Base-by-base conservation (phyloP, 1,140 invertebrate species). In the Archegozetes longisetosus region DNA sequence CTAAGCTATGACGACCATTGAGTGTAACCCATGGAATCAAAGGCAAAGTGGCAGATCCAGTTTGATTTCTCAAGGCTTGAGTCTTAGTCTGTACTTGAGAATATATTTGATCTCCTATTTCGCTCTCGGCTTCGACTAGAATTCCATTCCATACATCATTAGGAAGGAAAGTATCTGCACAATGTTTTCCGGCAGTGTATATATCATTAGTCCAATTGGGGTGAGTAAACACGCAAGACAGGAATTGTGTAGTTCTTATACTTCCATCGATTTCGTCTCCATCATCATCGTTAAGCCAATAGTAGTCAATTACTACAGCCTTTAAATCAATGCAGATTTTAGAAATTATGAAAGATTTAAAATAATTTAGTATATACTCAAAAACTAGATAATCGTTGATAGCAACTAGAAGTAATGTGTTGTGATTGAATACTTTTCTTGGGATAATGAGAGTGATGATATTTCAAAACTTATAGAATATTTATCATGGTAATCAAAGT, bases 11-110 rank as follows among this genome's bases (percentile, higher is more conserved):
- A 17, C 47, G 17, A 49, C 46, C 24, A 27, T 61, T 51, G 6
- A 61, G 26, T 58, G 52, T 61, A 46, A 61, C 57, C 28, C 46
- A 61, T 2, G 59, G 59, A 55, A 55, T 60, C 29, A 14, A 17
- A 23, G 12, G 22, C n/a, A 17, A 3, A 28, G 14, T 62, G 26
- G 12, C 13, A 23, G 14, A 1, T 1, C 12, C 22, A 13, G 14
- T 12, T 55, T 55, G 9, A 13, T 26, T 27, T 3, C 46, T 55
- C 1, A 32, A n/a, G 17, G 12, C 4, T 46, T 40, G 27, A 2
- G 28, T 55, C 2, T 20, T 46, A 12, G 32, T 17, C 17, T 46
- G 27, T 12, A 53, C 52, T 12, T n/a, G 17, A n/a, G 22, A 29
- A 20, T 58, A 50, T 17, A 50, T 20, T 22, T 9, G 3, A 17